phyloP scores from a whole-genome alignment of 1,140 invertebrate species.

The Apocrypta bakeri region DNA sequence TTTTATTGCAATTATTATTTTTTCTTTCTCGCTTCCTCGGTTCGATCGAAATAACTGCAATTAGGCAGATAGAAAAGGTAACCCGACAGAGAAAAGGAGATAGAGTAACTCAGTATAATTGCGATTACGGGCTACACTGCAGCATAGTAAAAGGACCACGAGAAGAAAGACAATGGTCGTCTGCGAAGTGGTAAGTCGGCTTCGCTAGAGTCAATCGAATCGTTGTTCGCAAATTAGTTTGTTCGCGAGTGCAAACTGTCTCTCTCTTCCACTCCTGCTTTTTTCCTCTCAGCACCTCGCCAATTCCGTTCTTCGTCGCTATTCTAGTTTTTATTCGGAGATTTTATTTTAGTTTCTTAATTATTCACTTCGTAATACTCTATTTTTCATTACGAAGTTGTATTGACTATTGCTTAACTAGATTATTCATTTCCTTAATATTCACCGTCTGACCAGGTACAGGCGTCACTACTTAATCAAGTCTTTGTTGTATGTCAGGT shows the following conservation, averaged over 20 bases:
- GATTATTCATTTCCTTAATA: neutral
- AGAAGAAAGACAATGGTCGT: conserved; percentile 38
- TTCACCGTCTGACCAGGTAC: too few relatives aligned
- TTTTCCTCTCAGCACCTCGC: neutral
- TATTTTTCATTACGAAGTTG: neutral
- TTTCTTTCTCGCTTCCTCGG: neutral
- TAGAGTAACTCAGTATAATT: conserved; percentile 32
- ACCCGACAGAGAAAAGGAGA: neutral
- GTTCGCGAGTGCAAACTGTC: conserved; percentile 43
- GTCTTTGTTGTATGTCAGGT: neutral
- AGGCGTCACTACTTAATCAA: neutral
- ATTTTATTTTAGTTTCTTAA: neutral
- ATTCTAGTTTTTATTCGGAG: neutral
- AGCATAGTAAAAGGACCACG: neutral
- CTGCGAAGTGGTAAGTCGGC: conserved; percentile 26
- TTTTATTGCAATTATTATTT: neutral
- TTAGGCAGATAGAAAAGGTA: conserved; percentile 35
- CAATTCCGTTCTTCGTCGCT: neutral
- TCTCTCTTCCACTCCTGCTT: neutral
- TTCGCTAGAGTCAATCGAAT: conserved; percentile 47
- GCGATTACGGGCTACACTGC: conserved; percentile 26
- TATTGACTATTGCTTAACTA: neutral
- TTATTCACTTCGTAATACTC: neutral
- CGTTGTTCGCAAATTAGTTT: conserved; percentile 54
- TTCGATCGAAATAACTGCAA: conserved; percentile 39